A percentile compares a stretch with the other conserved stretches of the same genome.
phyloP scores from a whole-genome alignment of 1,140 invertebrate species.

The Drosophila pallidifrons region DNA sequence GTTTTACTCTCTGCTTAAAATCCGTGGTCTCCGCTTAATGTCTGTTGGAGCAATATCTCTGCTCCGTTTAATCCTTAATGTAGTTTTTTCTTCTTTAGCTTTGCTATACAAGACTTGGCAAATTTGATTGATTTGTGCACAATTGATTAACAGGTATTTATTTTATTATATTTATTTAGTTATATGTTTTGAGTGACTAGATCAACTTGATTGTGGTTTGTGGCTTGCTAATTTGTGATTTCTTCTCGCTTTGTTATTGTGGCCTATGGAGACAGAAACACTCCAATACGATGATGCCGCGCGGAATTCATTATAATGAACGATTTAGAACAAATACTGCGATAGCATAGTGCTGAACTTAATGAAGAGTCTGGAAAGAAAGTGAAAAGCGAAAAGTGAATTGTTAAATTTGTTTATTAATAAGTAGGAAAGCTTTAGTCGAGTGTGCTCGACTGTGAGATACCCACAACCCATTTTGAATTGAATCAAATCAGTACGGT shows the following conservation, averaged over 20 bases:
- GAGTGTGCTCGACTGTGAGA: too few species aligned
- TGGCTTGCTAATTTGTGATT: constrained; percentile 22
- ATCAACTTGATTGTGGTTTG: constrained; percentile 27
- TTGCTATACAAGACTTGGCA: constrained; percentile 9
- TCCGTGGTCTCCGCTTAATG: neutral
- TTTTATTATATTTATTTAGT: neutral
- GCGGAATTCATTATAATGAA: constrained; percentile 84
- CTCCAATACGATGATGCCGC: constrained; percentile 84
- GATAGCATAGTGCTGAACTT: constrained; percentile 57
- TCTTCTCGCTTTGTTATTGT: constrained; percentile 40
- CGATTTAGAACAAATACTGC: constrained; percentile 71
- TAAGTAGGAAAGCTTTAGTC: too few species aligned
- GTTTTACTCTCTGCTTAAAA: constrained; percentile 29
- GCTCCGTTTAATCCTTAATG: neutral
- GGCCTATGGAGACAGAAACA: constrained; percentile 84
- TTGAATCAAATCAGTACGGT: too few species aligned
- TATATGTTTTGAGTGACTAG: constrained; percentile 38
- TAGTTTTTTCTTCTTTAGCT: neutral
- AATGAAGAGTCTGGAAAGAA: constrained; percentile 49
- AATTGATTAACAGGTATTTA: constrained; percentile 5
- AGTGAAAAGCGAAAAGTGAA: neutral
- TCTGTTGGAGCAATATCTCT: neutral
- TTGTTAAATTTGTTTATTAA: neutral
- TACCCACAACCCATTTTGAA: too few species aligned
- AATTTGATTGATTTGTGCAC: constrained; percentile 16